These are phyloP conservation scores for Mactromeris polynyma DNA, from an alignment of 2,888 invertebrate species.

Conservation along the genomic window DNA sequence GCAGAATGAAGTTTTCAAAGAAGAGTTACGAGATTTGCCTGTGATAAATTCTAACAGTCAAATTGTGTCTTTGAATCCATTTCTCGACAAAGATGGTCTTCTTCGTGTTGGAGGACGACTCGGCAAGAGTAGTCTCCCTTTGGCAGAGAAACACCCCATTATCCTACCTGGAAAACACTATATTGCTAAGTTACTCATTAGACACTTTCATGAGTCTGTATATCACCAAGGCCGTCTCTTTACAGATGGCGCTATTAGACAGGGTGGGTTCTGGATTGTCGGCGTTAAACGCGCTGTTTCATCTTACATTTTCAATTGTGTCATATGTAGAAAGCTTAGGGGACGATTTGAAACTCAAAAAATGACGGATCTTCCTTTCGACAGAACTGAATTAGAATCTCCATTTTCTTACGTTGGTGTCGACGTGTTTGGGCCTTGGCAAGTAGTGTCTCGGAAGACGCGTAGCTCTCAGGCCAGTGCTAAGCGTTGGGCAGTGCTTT, in stretches of 20 bases:
- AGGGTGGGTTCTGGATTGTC: constrained; percentile 65
- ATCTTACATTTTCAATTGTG: constrained; percentile 58
- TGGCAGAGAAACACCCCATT: constrained; percentile 50
- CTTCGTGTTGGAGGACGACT: constrained; percentile 49
- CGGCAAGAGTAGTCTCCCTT: background rate
- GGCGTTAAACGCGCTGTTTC: constrained; percentile 60
- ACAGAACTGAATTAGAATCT: constrained; percentile 44
- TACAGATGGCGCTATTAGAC: constrained; percentile 62
- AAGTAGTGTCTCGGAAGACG: constrained; percentile 55
- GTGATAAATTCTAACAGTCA: background rate
- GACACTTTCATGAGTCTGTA: constrained; percentile 39
- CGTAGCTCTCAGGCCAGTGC: constrained; percentile 50
- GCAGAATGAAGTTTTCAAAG: background rate
- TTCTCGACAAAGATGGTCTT: constrained; percentile 29
- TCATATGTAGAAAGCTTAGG: constrained; percentile 62
- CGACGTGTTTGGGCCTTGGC: constrained; percentile 67
- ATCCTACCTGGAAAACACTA: constrained; percentile 45
- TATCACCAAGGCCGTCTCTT: constrained; percentile 63
- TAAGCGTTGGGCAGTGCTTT: constrained; percentile 71
- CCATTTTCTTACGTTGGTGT: constrained; percentile 66
- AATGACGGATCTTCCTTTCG: constrained; percentile 66
- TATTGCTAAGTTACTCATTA: constrained; percentile 35
- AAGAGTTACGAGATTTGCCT: background rate
- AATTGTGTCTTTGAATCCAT: constrained; percentile 28
- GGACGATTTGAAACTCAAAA: constrained; percentile 52